phyloP scores from a whole-genome alignment of 2,113 vertebrate species.

The Cyanoliseus patagonus region DNA sequence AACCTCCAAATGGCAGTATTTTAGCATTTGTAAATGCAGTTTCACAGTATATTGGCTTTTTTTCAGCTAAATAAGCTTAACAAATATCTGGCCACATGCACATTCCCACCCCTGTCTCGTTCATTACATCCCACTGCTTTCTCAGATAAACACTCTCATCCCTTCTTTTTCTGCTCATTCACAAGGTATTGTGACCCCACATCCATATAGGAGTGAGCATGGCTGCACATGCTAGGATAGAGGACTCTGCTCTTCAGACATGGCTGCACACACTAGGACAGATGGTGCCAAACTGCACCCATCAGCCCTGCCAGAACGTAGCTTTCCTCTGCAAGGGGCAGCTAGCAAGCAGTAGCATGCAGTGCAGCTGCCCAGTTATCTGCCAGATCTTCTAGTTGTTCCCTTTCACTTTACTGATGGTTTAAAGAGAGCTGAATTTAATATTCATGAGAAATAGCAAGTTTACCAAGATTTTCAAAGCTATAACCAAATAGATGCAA shows the following conservation, averaged over 20 bases:
- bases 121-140: neutral
- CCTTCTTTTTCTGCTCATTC: neutral
- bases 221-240: neutral
- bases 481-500: neutral
- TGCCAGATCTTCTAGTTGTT: neutral
- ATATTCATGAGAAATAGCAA: neutral
- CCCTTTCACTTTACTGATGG: neutral
- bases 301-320: neutral
- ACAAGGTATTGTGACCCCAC: neutral
- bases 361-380: neutral
- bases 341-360: neutral
- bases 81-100: neutral
- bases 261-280: neutral
- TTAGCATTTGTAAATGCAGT: neutral
- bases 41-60: neutral
- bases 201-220: rapidly evolving
- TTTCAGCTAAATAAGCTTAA: neutral
- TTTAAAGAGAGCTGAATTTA: neutral
- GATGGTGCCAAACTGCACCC: neutral
- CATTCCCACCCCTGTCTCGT: neutral
- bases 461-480: neutral
- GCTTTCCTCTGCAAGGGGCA: neutral
- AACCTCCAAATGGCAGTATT: neutral
- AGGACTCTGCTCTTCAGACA: neutral
- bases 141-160: rapidly evolving